Evolutionary conservation across 2,113 vertebrate genomes (phyloP).

Genomic region (Calypte anna): DNA sequence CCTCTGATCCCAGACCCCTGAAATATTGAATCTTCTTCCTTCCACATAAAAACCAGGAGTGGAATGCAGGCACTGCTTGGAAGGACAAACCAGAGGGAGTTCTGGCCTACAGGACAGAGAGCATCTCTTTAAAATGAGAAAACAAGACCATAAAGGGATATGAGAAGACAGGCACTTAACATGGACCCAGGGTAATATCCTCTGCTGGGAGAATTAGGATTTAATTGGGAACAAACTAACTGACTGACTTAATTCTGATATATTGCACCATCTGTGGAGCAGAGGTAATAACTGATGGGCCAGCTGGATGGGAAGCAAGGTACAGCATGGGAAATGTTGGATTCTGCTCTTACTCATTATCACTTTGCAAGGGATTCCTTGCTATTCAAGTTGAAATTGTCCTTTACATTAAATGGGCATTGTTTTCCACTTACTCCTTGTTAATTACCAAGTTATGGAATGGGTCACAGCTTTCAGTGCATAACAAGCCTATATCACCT

Average conservation of each 20-base stretch:
- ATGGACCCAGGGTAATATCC: slow-evolving; percentile 19
- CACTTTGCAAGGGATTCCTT: not conserved
- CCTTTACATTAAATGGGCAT: not conserved
- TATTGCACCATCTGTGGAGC: slow-evolving; percentile 61
- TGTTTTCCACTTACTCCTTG: not conserved
- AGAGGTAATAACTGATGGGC: slow-evolving; percentile 56
- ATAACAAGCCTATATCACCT: not conserved
- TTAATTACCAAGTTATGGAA: not conserved
- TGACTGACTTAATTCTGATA: slow-evolving; percentile 65
- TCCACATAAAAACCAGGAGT: not conserved
- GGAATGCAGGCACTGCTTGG: not conserved
- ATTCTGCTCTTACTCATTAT: not conserved
- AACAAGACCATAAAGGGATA: not conserved
- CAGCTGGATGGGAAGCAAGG: slow-evolving; percentile 41
- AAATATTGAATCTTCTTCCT: not conserved
- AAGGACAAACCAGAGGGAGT: not conserved
- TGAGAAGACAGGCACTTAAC: slow-evolving; percentile 18
- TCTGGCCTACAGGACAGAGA: not conserved
- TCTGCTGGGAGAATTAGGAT: slow-evolving; percentile 46
- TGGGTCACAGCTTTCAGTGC: not conserved
- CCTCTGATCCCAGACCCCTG: not conserved
- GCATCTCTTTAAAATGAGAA: not conserved
- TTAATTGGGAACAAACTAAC: slow-evolving; percentile 61
- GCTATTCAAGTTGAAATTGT: slow-evolving; percentile 13
- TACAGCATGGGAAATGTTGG: not conserved